These are phyloP conservation scores for Pimpla rufipes DNA, from an alignment of 2,888 invertebrate species.

Conservation along the genomic window DNA sequence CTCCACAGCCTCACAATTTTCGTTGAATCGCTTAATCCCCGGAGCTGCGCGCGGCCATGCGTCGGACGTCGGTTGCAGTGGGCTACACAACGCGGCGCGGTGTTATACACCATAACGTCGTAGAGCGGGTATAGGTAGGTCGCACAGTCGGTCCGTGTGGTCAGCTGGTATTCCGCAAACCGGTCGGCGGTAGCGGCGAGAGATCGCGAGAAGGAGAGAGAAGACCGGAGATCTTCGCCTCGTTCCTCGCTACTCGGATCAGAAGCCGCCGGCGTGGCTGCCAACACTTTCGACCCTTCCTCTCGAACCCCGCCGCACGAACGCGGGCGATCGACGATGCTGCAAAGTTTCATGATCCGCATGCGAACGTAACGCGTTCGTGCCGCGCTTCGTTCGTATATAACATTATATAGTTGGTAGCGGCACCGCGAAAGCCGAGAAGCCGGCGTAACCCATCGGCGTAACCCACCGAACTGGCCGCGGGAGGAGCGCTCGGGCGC, in stretches of 20 bases:
- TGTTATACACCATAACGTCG: slow-evolving; percentile 14
- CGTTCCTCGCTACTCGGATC: slow-evolving; percentile 39
- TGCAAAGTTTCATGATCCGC: slow-evolving; percentile 46
- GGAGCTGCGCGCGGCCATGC: neutral
- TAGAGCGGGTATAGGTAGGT: slow-evolving; percentile 16
- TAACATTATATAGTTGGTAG: slow-evolving; percentile 29
- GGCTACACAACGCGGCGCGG: slow-evolving; percentile 1
- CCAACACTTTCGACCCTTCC: slow-evolving; percentile 45
- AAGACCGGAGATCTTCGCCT: neutral
- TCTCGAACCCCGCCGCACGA: slow-evolving; percentile 44
- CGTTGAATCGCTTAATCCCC: slow-evolving; percentile 44
- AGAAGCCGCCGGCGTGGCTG: slow-evolving; percentile 45
- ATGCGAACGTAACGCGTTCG: slow-evolving; percentile 37
- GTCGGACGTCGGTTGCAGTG: slow-evolving; percentile 2
- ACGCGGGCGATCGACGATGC: slow-evolving; percentile 41
- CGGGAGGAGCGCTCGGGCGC: no score
- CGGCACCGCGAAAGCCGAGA: slow-evolving; percentile 3
- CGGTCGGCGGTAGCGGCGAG: slow-evolving; percentile 40
- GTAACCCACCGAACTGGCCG: slow-evolving; percentile 2
- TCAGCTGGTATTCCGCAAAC: slow-evolving; percentile 53
- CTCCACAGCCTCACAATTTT: slow-evolving; percentile 35
- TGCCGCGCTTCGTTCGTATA: slow-evolving; percentile 7
- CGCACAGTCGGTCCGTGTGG: slow-evolving; percentile 45
- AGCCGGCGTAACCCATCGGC: neutral
- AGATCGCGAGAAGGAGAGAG: neutral